A percentile compares a stretch with the other conserved stretches of the same genome.
Conservation (phyloP, 2,888 invertebrate species). For the Caradrina clavipalpis region DNA sequence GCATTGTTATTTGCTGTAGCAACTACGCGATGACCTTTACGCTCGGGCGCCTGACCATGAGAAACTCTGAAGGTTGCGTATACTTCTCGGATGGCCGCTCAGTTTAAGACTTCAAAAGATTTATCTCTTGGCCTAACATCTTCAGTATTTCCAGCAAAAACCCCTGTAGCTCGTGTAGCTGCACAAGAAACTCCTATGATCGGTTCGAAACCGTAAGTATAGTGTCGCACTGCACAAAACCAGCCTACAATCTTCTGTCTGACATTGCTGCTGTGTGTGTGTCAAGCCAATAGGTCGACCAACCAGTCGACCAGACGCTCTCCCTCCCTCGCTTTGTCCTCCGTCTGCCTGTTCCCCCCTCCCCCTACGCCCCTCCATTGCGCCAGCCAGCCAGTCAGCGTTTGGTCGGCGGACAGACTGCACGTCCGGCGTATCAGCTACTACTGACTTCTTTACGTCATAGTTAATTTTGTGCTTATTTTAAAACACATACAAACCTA, state of each 20-base stretch:
- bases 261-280: conserved; percentile 82
- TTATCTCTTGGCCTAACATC: conserved; percentile 28
- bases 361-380: conserved; percentile 77
- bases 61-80: conserved; percentile 84
- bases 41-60: conserved; percentile 85
- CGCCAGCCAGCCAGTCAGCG: conserved; percentile 88
- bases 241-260: conserved; percentile 82
- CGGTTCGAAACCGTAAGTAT: conserved; percentile 53
- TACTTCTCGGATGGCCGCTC: conserved; percentile 73
- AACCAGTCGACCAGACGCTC: conserved; percentile 89
- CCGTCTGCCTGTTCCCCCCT: conserved; percentile 77
- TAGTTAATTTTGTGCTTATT: conserved; percentile 84
- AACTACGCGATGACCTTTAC: conserved; percentile 84
- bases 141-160: conserved; percentile 25
- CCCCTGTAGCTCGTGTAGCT: conserved; percentile 22
- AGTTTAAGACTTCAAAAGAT: conserved; percentile 43
- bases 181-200: conserved; percentile 59
- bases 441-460: conserved; percentile 84
- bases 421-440: conserved; percentile 68
- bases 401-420: conserved; percentile 72
- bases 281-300: conserved; percentile 89
- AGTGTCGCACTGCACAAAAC: conserved; percentile 78
- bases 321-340: conserved; percentile 87
- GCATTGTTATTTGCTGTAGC: conserved; percentile 78
- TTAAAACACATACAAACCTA: conserved; percentile 75